phyloP scores from a whole-genome alignment of 1,140 invertebrate genomes.

The Orussus abietinus region DNA sequence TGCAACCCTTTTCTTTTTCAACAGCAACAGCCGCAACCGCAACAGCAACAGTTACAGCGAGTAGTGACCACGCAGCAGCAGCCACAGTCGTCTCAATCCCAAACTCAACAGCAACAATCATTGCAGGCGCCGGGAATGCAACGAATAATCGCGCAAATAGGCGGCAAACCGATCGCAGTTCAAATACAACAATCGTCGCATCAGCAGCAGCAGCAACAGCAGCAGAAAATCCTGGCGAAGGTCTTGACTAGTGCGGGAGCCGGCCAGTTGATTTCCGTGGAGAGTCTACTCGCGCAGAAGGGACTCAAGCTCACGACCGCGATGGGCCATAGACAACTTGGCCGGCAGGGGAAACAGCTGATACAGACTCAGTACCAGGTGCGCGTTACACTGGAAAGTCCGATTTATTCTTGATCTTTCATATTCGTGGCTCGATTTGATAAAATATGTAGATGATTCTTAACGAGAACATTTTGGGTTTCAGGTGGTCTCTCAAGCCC shows the following conservation, averaged over 20 bases:
- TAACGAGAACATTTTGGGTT: background rate
- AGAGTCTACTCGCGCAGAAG: constrained; percentile 62
- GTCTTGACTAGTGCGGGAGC: constrained; percentile 59
- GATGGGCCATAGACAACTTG: constrained; percentile 38
- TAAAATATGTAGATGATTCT: background rate
- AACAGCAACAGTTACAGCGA: constrained; percentile 26
- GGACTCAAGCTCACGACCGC: constrained; percentile 48
- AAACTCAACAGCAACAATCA: constrained; percentile 30
- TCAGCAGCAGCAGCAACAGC: constrained; percentile 40
- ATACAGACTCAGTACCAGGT: constrained; percentile 51
- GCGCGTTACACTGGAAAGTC: too few relatives aligned
- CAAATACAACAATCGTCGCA: constrained; percentile 50
- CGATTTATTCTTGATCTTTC: background rate
- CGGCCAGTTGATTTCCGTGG: constrained; percentile 64
- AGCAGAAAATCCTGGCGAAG: constrained; percentile 56
- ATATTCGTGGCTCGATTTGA: background rate
- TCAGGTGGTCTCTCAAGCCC: constrained; percentile 47
- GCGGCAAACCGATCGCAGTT: constrained; percentile 50
- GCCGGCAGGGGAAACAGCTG: constrained; percentile 46
- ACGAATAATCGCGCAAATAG: constrained; percentile 50
- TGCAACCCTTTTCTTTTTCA: constrained; percentile 11
- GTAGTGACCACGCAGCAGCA: constrained; percentile 12
- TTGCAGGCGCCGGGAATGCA: constrained; percentile 45
- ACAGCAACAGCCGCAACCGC: constrained; percentile 20
- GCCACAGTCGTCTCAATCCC: constrained; percentile 22